A percentile compares a stretch with the other conserved stretches of the same genome.
phyloP scores from a whole-genome alignment of 2,888 invertebrate species.

The Incurvaria masculella region DNA sequence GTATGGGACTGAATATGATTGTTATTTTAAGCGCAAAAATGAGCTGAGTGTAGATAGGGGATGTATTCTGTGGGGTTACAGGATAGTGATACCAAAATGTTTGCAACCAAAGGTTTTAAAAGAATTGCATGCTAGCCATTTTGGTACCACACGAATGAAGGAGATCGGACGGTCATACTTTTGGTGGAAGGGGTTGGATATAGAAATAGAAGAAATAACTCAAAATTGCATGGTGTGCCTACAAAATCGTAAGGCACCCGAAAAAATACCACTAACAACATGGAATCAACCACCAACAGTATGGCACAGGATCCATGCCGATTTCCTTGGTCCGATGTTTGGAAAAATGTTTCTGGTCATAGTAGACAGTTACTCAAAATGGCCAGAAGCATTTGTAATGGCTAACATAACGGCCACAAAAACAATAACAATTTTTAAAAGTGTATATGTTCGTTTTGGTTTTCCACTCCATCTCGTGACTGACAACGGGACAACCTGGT shows the following conservation, averaged over 20 bases:
- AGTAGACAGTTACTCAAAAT: too few relatives aligned
- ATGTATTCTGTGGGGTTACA: constrained; percentile 10
- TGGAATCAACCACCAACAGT: neutral
- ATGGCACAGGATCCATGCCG: neutral
- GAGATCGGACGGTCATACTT: constrained; percentile 10
- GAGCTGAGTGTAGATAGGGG: constrained; percentile 4
- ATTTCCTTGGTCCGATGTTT: neutral
- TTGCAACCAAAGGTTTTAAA: constrained; percentile 3
- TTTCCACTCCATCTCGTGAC: too few relatives aligned
- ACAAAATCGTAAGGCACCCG: neutral
- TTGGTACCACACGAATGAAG: constrained; percentile 10
- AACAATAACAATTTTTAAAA: too few relatives aligned
- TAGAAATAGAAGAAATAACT: constrained; percentile 1
- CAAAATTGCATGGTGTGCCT: neutral
- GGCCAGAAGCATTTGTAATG: too few relatives aligned
- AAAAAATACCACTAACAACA: constrained; percentile 2
- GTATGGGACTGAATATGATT: neutral
- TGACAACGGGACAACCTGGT: too few relatives aligned
- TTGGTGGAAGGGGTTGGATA: constrained; percentile 12
- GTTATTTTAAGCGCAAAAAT: neutral
- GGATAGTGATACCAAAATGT: constrained; percentile 7
- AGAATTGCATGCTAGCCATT: constrained; percentile 10
- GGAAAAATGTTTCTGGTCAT: neutral
- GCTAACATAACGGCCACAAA: too few relatives aligned
- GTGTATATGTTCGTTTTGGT: too few relatives aligned